Base-by-base conservation (phyloP, 1,140 invertebrate species). In the Liolophura sinensis region DNA sequence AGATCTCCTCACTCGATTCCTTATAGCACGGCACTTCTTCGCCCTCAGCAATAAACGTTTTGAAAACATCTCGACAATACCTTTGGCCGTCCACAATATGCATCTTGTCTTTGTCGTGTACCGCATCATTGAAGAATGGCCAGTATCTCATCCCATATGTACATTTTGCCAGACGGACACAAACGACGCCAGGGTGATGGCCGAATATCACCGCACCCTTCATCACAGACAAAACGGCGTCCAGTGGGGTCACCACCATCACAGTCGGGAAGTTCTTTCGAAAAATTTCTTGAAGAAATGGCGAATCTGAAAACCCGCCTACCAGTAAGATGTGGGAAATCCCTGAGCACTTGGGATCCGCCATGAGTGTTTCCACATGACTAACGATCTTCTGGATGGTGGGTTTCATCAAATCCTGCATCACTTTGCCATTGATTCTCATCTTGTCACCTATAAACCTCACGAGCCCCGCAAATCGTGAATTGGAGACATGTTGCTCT, bases 201-300 rank as follows among this genome's bases (percentile, higher is more conserved):
- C 72, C 72, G 27, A 54, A 71, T 56, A 73, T 67, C 1, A 73
- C 72, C 7, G 69, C 72, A 4, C 72, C 72, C 60, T 73, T 73
- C 18, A 73, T 24, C 24, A 73, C 66, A 15, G 72, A 60, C 12
- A 74, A 40, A 20, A 65, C 69, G 5, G 69, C 67, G 0, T 74
- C 73, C n/a, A 51, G 47, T 12, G 73, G 73, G 18, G 69, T 50
- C 5, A 74, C 55, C n/a, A 71, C 50, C 14, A 49, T 22, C n/a
- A 61, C 16, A 22, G 52, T 40, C 15, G 55, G 62, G 57, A 70
- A 72, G 0, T 61, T 51, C 16, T 54, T 48, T 49, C 52, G 40
- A 16, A 72, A 55, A 1, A 64, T 66, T 12, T 61, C 25, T 1
- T 56, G 49, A n/a, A 74, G 60, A 20, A 72, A 65, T 20, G 67